These are phyloP conservation scores for Cheirogaleus medius DNA, from an alignment of 2,113 vertebrate genomes.

Conservation along the genomic window DNA sequence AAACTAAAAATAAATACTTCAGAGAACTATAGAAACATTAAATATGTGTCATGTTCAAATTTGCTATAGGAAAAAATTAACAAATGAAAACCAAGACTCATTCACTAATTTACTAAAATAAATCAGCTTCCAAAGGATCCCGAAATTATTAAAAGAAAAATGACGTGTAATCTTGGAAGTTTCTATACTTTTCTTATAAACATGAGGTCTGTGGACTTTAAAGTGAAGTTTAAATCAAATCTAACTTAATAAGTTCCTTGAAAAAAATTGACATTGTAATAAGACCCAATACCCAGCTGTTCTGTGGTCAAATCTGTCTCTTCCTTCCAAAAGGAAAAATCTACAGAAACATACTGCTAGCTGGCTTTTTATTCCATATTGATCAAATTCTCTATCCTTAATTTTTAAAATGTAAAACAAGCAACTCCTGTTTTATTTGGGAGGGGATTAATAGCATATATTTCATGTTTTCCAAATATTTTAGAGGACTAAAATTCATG, in stretches of 20 bases:
- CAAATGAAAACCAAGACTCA: constrained; percentile 49
- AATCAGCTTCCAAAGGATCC: constrained; percentile 42
- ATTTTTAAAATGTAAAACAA: constrained; percentile 69
- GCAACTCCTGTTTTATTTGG: constrained; percentile 37
- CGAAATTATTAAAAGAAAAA: constrained; percentile 1
- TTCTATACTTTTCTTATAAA: constrained; percentile 64
- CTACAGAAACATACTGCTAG: constrained; percentile 40
- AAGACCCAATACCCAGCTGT: constrained; percentile 77
- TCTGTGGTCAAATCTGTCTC: constrained; percentile 67
- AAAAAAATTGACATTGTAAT: constrained; percentile 74
- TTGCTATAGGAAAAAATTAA: constrained; percentile 17
- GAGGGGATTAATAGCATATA: neutral
- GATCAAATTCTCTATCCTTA: constrained; percentile 56
- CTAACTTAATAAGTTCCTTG: constrained; percentile 61
- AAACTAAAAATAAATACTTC: constrained; percentile 49
- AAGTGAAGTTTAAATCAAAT: constrained; percentile 67
- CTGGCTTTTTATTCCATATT: constrained; percentile 56
- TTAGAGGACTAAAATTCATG: neutral
- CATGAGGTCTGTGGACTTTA: constrained; percentile 69
- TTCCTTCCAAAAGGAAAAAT: constrained; percentile 46
- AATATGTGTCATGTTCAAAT: constrained; percentile 23
- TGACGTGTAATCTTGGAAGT: constrained; percentile 63
- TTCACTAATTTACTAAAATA: constrained; percentile 53
- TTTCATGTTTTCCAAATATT: neutral
- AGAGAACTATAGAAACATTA: constrained; percentile 24